Conservation (phyloP, 2,888 invertebrate genomes). For the Lasioglossum leucozonium region DNA sequence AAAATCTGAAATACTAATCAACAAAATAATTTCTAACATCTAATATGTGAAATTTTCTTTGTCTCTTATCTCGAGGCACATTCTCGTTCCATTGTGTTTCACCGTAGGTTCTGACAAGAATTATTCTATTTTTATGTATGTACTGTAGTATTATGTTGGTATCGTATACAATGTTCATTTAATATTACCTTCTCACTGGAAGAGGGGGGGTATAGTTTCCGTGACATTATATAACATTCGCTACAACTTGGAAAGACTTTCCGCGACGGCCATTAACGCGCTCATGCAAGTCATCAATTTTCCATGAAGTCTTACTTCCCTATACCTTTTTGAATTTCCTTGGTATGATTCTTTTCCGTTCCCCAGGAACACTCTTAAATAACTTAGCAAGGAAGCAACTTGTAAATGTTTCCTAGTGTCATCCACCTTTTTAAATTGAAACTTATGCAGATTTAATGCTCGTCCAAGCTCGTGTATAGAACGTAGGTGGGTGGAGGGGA, state of each 20-base stretch:
- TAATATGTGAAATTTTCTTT: not conserved
- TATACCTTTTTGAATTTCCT: not conserved
- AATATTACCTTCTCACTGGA: not conserved
- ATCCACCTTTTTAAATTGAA: not conserved
- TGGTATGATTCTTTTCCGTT: not conserved
- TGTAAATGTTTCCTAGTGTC: not conserved
- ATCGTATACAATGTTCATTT: not conserved
- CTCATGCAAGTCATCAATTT: not conserved
- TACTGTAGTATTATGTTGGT: not conserved
- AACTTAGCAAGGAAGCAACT: not conserved
- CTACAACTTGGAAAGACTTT: not conserved
- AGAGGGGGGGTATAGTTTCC: not conserved
- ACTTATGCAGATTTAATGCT: not conserved
- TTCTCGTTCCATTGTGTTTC: too few species aligned
- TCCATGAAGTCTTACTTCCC: not conserved
- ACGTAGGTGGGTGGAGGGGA: not conserved
- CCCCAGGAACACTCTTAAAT: not conserved
- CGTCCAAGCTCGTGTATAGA: too few species aligned
- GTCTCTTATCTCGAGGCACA: too few species aligned
- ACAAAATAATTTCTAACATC: too few species aligned
- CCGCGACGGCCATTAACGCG: not conserved
- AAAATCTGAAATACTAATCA: too few species aligned
- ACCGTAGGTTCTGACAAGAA: not conserved
- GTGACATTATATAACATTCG: not conserved
- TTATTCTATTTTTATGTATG: not conserved